Evolutionary conservation across 2,888 invertebrate species (phyloP), one percentile per base, ranked within the genome.

Genomic region (Stratiomys singularior): DNA sequence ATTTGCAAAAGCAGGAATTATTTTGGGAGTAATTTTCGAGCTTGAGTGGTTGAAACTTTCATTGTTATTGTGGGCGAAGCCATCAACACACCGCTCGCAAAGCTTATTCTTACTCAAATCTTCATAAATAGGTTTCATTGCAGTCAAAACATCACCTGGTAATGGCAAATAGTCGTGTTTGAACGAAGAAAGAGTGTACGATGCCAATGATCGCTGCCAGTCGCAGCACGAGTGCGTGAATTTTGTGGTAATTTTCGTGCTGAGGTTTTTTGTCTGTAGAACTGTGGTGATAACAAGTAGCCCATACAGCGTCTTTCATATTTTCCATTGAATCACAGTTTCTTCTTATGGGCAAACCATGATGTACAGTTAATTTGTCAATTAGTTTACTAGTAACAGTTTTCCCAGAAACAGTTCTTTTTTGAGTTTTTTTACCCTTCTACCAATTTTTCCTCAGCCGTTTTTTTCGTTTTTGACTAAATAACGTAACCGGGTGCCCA

Each of bases 221-320:
- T 79, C 79, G 76, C 81, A 82, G 80, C 81, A 82, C 0, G 76
- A 78, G 7, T 80, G 76, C 4, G 11, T n/a, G 27, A 47, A 81
- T 81, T 27, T 66, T 9, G 18, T 82, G 83, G 78, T 83, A 83
- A 66, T 82, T 81, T 13, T 81, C 72, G 79, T 85, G 83, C 77
- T 83, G 81, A 18, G 83, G 83, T 67, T 83, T 82, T 66, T 83
- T 80, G 78, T 84, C 81, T 9, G 83, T 84, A 30, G 84, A 83
- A 52, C 64, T 76, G 56, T 83, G 80, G 76, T 83, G 84, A 79
- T 81, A 82, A 60, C 78, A 83, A 60, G 83, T 83, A 13, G 82
- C 83, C 83, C 82, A 83, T 37, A 83, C 82, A 5, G 81, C 83
- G 67, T 82, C 81, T 82, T n/a, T n/a, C n/a, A 83, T 83, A 21